Conservation (phyloP, 64 coral and sea anemone species). For the Porites australiensis region DNA sequence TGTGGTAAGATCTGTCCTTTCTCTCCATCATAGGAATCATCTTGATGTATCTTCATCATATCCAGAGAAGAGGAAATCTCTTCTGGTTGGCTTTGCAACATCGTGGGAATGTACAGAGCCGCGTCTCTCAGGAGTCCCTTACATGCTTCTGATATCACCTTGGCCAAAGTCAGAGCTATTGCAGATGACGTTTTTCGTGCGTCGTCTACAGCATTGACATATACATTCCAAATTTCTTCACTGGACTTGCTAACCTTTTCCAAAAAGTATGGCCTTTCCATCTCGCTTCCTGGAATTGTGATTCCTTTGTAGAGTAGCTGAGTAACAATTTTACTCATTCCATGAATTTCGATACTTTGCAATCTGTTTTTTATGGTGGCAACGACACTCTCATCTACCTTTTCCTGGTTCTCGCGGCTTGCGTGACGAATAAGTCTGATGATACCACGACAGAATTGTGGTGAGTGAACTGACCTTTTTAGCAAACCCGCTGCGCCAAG, state of each 20-base stretch:
- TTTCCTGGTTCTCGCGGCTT: slow-evolving; percentile 8
- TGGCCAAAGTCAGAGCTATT: slow-evolving; percentile 60
- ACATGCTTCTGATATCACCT: slow-evolving; percentile 51
- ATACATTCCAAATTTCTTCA: slow-evolving; percentile 59
- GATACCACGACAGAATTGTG: slow-evolving; percentile 62
- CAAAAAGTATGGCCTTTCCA: slow-evolving; percentile 59
- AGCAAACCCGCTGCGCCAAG: slow-evolving; percentile 31
- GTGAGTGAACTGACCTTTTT: slow-evolving; percentile 15
- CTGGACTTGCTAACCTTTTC: slow-evolving; percentile 28
- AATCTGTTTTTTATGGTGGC: slow-evolving; percentile 1
- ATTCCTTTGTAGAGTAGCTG: slow-evolving; percentile 26
- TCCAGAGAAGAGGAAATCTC: slow-evolving; percentile 61
- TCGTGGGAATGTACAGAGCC: slow-evolving; percentile 29
- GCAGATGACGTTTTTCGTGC: not conserved
- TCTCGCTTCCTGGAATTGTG: slow-evolving; percentile 48
- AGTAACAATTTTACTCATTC: slow-evolving; percentile 53
- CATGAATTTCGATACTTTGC: not conserved
- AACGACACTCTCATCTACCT: slow-evolving; percentile 1
- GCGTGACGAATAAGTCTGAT: slow-evolving; percentile 74
- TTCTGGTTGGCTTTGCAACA: slow-evolving; percentile 27
- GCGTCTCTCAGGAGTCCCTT: slow-evolving; percentile 46
- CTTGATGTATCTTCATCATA: slow-evolving; percentile 47
- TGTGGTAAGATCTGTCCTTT: slow-evolving; percentile 19
- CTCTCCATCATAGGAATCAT: slow-evolving; percentile 19
- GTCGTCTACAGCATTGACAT: slow-evolving; percentile 30